Evolutionary conservation across 1,140 invertebrate species (phyloP).

Genomic region (Gonatopus flavifemur): DNA sequence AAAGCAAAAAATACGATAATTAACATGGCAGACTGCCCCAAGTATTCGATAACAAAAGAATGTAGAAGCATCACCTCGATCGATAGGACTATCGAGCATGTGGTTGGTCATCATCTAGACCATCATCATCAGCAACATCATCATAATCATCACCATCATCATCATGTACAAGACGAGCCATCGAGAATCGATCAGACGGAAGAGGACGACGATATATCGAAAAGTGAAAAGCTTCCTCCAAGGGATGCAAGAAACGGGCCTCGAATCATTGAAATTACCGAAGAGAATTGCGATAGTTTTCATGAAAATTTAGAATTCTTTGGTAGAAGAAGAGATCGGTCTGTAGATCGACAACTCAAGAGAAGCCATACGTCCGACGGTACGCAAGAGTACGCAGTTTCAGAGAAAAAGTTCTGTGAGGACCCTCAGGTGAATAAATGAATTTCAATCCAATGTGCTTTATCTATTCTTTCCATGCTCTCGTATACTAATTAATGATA

Average conservation of each 20-base stretch:
- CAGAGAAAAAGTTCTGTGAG: background rate
- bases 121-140: slow-evolving; percentile 5
- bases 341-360: slow-evolving; percentile 6
- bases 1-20: slow-evolving; percentile 45
- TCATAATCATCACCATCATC: no score
- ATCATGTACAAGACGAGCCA: slow-evolving; percentile 9
- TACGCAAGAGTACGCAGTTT: background rate
- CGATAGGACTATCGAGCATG: slow-evolving; percentile 44
- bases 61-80: slow-evolving; percentile 36
- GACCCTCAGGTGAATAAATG: background rate
- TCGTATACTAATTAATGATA: no score
- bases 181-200: slow-evolving; percentile 9
- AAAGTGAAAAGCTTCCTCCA: slow-evolving; percentile 7
- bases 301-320: slow-evolving; percentile 53
- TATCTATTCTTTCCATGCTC: no score
- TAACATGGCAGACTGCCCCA: slow-evolving; percentile 41
- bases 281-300: slow-evolving; percentile 54
- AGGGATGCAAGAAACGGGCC: slow-evolving; percentile 27
- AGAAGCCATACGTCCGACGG: background rate
- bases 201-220: slow-evolving; percentile 32
- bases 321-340: slow-evolving; percentile 33
- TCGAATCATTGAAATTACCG: slow-evolving; percentile 50
- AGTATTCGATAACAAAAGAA: slow-evolving; percentile 40
- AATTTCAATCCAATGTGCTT: background rate
- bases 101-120: slow-evolving; percentile 34